phyloP scores from a whole-genome alignment of 2,888 invertebrate species.

The Gisinianus flammeolus region DNA sequence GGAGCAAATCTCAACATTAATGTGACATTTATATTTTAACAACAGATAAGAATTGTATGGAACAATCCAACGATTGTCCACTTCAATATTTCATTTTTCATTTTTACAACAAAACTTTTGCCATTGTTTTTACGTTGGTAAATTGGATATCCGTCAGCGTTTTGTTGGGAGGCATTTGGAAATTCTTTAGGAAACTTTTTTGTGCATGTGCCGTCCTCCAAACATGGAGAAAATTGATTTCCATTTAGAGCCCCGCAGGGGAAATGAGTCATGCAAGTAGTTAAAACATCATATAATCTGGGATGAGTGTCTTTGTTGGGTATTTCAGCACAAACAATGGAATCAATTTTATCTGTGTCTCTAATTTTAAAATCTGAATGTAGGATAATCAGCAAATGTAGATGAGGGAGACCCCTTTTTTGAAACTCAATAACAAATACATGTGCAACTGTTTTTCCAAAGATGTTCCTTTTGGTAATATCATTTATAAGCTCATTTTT shows the following conservation, averaged over 20 bases:
- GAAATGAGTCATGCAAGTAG: background rate
- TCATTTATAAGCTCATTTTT: conserved; percentile 57
- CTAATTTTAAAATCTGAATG: background rate
- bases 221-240: background rate
- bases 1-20: conserved; percentile 7
- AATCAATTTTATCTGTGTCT: conserved; percentile 3
- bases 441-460: conserved; percentile 47
- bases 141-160: background rate
- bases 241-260: background rate
- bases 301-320: background rate
- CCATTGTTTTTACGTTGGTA: background rate
- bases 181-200: conserved; percentile 20
- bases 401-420: conserved; percentile 1
- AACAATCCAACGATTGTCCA: conserved; percentile 7
- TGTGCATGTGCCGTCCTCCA: background rate
- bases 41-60: background rate
- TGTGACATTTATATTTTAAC: background rate
- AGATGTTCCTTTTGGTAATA: conserved; percentile 48
- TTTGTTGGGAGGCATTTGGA: background rate
- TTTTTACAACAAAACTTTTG: background rate
- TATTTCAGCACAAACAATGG: conserved; percentile 11
- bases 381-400: conserved; percentile 9
- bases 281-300: background rate
- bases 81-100: background rate
- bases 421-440: conserved; percentile 55